Conservation (phyloP, 2,888 invertebrate species). For the Hirtodrosophila alboralis region DNA sequence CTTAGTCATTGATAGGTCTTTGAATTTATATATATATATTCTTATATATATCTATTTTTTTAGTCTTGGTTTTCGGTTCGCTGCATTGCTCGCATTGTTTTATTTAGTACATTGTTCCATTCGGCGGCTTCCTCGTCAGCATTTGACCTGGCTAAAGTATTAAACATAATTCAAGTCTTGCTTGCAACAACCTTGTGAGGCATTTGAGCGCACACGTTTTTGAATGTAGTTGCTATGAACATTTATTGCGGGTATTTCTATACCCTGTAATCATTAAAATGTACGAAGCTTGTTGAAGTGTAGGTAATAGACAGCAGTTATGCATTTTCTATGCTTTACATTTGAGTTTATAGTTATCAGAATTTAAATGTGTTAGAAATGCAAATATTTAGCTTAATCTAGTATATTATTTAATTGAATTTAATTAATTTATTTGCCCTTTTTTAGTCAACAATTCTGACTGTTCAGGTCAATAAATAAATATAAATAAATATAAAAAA, state of each 20-base stretch:
- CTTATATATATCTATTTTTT: too few relatives aligned
- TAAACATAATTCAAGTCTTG: slow-evolving; percentile 38
- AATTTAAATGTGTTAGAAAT: too few relatives aligned
- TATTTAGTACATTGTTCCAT: slow-evolving; percentile 30
- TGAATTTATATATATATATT: too few relatives aligned
- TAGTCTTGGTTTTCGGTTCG: slow-evolving; percentile 10
- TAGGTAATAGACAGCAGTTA: too few relatives aligned
- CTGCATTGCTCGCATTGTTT: slow-evolving; percentile 53
- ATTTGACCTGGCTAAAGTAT: slow-evolving; percentile 19
- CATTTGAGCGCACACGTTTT: slow-evolving; percentile 56
- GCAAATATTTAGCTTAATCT: too few relatives aligned
- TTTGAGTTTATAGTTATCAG: too few relatives aligned
- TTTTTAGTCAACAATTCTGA: too few relatives aligned
- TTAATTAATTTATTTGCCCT: too few relatives aligned
- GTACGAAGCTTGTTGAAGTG: too few relatives aligned
- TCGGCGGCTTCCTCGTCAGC: slow-evolving; percentile 70
- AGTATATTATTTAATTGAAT: too few relatives aligned
- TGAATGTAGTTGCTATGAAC: slow-evolving; percentile 26
- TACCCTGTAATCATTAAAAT: neutral
- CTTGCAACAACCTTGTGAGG: slow-evolving; percentile 56
- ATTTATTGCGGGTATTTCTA: slow-evolving; percentile 20
- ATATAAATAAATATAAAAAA: too few relatives aligned
- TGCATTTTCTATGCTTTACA: slow-evolving; percentile 2
- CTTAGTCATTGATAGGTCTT: slow-evolving; percentile 45
- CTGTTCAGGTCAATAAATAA: too few relatives aligned